A percentile compares a stretch with the other conserved stretches of the same genome.
Conservation (phyloP, 2,888 invertebrate species). For the Teleogryllus oceanicus region DNA sequence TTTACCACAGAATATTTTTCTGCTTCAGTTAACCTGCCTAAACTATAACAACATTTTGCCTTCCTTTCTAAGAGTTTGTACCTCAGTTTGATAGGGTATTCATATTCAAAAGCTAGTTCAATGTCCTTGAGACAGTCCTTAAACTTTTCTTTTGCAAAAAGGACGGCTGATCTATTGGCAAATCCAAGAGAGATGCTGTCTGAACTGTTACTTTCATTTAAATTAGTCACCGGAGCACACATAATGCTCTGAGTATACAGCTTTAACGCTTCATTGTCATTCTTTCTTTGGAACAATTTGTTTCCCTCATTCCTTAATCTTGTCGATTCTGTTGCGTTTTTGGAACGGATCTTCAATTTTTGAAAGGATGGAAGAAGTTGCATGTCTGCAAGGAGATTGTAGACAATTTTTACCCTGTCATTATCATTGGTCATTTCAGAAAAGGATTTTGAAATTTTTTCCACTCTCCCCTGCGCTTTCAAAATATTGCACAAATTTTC, state of each 20-base stretch:
- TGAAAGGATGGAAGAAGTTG: neutral
- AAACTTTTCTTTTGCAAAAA: neutral
- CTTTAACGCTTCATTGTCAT: neutral
- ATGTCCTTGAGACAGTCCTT: neutral
- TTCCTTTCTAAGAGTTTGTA: neutral
- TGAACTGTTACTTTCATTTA: neutral
- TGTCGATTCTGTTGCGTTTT: neutral
- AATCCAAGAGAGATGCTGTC: neutral
- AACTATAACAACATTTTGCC: neutral
- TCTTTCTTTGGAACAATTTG: neutral
- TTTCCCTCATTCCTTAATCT: constrained; percentile 5
- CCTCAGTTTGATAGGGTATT: neutral
- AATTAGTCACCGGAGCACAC: neutral
- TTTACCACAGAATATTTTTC: neutral
- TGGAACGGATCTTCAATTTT: neutral
- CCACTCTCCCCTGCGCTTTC: neutral
- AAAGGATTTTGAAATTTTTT: neutral
- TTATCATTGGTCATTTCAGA: neutral
- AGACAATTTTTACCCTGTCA: neutral
- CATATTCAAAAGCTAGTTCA: neutral
- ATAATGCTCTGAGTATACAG: neutral
- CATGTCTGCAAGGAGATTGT: neutral
- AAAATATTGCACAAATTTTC: constrained; percentile 2
- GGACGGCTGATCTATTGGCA: neutral
- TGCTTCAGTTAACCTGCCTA: neutral